Evolutionary conservation across 2,113 vertebrate genomes (phyloP).

Genomic region (Bothrops jararaca): DNA sequence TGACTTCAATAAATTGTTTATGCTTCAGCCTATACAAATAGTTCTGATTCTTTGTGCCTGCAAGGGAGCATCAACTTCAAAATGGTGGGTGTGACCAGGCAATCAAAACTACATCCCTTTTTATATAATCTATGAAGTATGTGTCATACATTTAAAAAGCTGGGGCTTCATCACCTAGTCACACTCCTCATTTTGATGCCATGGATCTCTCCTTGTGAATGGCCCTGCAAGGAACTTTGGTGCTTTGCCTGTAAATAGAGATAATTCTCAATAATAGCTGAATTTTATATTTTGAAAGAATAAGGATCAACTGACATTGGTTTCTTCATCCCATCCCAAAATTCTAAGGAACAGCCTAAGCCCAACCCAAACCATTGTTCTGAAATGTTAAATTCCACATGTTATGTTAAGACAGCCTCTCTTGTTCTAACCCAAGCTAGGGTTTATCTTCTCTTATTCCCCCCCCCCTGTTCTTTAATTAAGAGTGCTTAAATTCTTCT

Average conservation of each 20-base stretch:
- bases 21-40: neutral
- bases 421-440: neutral
- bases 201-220: neutral
- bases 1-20: neutral
- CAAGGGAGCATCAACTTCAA: neutral
- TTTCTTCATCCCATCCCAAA: neutral
- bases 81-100: neutral
- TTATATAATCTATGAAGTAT: neutral
- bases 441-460: neutral
- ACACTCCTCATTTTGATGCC: neutral
- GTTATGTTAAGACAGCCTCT: neutral
- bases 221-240: neutral
- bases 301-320: neutral
- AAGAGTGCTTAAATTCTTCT: neutral
- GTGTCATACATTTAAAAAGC: neutral
- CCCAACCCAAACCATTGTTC: neutral
- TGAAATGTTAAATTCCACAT: neutral
- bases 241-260: neutral
- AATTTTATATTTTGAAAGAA: neutral
- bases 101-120: neutral
- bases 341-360: neutral
- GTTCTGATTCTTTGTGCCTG: neutral
- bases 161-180: neutral
- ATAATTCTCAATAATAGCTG: neutral
- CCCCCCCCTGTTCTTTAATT: neutral